Conservation (phyloP, 2,797 vertebrate genomes). For the Acanthurus lineatus region DNA sequence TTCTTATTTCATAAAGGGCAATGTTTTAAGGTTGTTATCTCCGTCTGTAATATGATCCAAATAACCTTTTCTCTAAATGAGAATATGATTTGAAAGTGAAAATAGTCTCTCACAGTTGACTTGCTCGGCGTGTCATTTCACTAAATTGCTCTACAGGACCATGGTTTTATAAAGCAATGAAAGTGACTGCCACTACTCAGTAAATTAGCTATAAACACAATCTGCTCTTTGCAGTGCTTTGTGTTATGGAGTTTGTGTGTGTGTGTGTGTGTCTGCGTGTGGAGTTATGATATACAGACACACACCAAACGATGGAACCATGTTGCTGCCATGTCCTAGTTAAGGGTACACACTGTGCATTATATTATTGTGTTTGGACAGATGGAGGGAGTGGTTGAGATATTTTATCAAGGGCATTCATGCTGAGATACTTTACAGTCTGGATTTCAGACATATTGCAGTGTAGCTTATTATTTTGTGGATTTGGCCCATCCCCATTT, state of each 20-base stretch:
- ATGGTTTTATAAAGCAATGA: slow-evolving; percentile 71
- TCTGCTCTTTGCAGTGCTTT: slow-evolving; percentile 55
- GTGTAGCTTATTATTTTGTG: slow-evolving; percentile 32
- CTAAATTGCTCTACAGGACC: slow-evolving; percentile 69
- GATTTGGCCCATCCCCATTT: slow-evolving; percentile 30
- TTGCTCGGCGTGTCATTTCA: slow-evolving; percentile 57
- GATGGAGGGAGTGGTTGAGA: slow-evolving; percentile 78
- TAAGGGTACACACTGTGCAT: slow-evolving; percentile 60
- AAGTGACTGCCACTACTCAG: slow-evolving; percentile 60
- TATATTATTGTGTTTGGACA: slow-evolving; percentile 65
- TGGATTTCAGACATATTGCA: slow-evolving; percentile 42
- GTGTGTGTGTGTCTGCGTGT: slow-evolving; percentile 23
- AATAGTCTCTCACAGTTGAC: slow-evolving; percentile 64
- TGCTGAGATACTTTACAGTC: slow-evolving; percentile 57
- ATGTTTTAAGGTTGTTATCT: slow-evolving; percentile 52
- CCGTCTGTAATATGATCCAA: slow-evolving; percentile 61
- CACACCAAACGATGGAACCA: slow-evolving; percentile 47
- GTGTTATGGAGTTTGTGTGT: slow-evolving; percentile 28
- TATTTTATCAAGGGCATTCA: slow-evolving; percentile 69
- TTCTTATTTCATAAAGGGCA: slow-evolving; percentile 60
- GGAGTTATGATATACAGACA: slow-evolving; percentile 31
- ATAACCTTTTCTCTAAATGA: slow-evolving; percentile 74
- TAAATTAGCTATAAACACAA: slow-evolving; percentile 76
- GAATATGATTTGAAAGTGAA: slow-evolving; percentile 70
- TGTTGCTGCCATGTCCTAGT: slow-evolving; percentile 67